Base-by-base conservation (phyloP, 2,797 vertebrate species). In the Pseudochromis fuscus region DNA sequence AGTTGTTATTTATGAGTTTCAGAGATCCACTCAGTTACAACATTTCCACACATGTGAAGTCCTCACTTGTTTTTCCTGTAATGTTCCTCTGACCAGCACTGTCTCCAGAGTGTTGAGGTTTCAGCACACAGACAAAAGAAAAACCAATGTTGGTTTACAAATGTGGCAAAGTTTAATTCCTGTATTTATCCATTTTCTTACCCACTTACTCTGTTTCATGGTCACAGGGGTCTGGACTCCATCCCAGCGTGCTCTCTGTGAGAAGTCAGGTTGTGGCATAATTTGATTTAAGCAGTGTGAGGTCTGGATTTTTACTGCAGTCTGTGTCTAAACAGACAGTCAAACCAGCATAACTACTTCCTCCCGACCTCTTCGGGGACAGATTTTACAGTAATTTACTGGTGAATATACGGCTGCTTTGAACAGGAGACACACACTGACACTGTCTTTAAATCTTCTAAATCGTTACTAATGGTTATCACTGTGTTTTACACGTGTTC, bases 231-330 rank as follows among this genome's bases (percentile, higher is more conserved):
- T 61, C 73, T 85, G 84, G 78, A 30, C 7, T 69, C 5, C 8
- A 21, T 82, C 81, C 84, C 75, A 68, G 56, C 42, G 33, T 76
- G 57, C 59, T 59, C 46, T 70, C 63, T 58, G 66, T 50, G 21
- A 61, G 38, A 70, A 59, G 62, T 72, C 65, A 83, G 48, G 48
- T 35, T 84, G 81, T 80, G 82, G 82, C 70, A 46, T 61, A 74
- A 21, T 72, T 60, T 79, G 68, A 86, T 82, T 86, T 76, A 64
- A 81, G 52, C 64, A 70, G 61, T 28, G 49, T 53, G 69, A 81
- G 45, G 61, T 83, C 69, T 85, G 81, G 57, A 28, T 63, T 90
- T 72, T 70, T 86, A 81, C 83, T 82, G 76, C 55, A 23, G 52
- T 60, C 55, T 72, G 48, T 77, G 64, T 67, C 61, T 44, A 69